Conservation (phyloP, 2,113 vertebrate genomes). For the Heterotis niloticus region DNA sequence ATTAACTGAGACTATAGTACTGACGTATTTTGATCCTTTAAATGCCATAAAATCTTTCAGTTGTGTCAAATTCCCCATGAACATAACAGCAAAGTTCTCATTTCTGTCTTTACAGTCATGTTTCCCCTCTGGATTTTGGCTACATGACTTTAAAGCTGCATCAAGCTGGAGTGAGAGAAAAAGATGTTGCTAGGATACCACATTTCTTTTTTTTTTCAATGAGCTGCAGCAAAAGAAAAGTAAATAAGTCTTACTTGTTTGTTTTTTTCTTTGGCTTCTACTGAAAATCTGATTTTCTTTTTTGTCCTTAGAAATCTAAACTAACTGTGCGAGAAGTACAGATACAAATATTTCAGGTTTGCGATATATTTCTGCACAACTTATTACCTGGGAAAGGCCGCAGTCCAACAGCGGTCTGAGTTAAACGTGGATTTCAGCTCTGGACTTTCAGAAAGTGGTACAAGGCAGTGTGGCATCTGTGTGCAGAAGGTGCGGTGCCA, state of each 20-base stretch:
- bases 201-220: conserved; percentile 31
- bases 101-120: conserved; percentile 33
- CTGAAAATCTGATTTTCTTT: neutral
- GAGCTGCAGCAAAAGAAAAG: conserved; percentile 22
- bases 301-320: neutral
- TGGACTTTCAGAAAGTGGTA: too few relatives aligned
- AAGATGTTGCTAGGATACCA: conserved; percentile 52
- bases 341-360: neutral
- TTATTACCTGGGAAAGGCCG: too few relatives aligned
- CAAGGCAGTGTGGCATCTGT: too few relatives aligned
- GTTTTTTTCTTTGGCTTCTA: neutral
- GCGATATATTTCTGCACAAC: too few relatives aligned
- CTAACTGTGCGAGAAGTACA: neutral
- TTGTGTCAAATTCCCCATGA: conserved; percentile 22
- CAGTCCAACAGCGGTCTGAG: too few relatives aligned
- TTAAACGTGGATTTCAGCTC: too few relatives aligned
- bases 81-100: conserved; percentile 35
- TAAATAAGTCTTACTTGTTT: conserved; percentile 16
- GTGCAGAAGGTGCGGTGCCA: too few relatives aligned
- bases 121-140: conserved; percentile 31
- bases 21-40: neutral
- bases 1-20: neutral
- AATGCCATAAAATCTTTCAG: neutral
- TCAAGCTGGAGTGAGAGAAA: conserved; percentile 26
- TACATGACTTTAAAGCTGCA: conserved; percentile 35